These are phyloP conservation scores for Aythya baeri DNA, from an alignment of 2,113 vertebrate species.

Conservation along the genomic window DNA sequence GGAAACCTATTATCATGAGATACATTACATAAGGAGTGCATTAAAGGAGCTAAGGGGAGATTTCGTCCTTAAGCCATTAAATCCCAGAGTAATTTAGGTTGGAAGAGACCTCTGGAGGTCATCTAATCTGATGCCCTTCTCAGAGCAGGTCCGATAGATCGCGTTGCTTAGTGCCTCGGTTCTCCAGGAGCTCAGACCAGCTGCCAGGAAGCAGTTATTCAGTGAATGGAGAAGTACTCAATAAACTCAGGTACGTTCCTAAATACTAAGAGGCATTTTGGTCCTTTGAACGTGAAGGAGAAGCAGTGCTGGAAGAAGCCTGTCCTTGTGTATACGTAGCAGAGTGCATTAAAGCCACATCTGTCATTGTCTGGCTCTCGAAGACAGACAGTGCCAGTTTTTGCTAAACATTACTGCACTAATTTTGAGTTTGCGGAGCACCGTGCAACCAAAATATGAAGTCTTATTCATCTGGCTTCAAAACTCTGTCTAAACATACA, in stretches of 20 bases:
- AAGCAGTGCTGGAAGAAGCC: neutral
- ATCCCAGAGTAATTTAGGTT: constrained; percentile 20
- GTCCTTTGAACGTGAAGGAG: neutral
- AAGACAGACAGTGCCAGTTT: neutral
- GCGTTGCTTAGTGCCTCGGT: neutral
- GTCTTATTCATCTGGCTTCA: constrained; percentile 31
- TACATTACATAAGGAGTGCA: constrained; percentile 28
- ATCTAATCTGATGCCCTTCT: constrained; percentile 22
- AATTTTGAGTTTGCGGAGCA: neutral
- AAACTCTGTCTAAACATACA: constrained; percentile 29
- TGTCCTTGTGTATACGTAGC: neutral
- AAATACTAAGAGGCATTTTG: neutral
- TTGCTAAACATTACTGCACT: neutral
- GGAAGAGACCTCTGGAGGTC: constrained; percentile 34
- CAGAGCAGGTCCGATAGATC: neutral
- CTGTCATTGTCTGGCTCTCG: neutral
- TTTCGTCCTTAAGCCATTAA: constrained; percentile 34
- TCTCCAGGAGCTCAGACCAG: neutral
- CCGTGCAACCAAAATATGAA: neutral
- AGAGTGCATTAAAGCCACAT: neutral
- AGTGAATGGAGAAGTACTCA: neutral
- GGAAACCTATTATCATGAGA: neutral
- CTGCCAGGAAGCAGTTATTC: neutral
- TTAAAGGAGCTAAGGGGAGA: constrained; percentile 23
- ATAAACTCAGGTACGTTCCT: neutral